Evolutionary conservation across 2,797 vertebrate genomes (phyloP).

Genomic region (Enteromius viviparus): DNA sequence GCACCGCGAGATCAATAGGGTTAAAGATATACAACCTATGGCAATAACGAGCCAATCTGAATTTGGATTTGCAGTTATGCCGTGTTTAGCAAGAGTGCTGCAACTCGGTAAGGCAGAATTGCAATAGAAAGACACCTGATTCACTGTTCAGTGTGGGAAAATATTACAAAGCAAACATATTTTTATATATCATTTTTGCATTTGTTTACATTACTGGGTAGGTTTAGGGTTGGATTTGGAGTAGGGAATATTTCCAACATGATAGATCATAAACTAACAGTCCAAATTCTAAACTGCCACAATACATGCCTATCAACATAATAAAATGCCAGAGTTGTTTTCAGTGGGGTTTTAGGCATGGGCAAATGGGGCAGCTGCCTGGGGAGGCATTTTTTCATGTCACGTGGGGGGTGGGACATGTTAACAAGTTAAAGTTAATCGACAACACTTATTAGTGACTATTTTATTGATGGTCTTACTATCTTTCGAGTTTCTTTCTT

Average conservation of each 20-base stretch:
- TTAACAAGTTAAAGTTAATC: neutral
- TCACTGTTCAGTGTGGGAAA: neutral
- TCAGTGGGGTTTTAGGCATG: too few relatives aligned
- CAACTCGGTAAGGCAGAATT: neutral
- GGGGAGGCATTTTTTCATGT: too few relatives aligned
- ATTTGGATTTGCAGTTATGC: conserved; percentile 65
- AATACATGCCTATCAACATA: too few relatives aligned
- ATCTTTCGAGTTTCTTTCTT: neutral
- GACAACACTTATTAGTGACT: neutral
- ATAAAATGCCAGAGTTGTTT: too few relatives aligned
- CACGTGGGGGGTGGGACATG: too few relatives aligned
- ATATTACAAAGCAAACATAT: neutral
- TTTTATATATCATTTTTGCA: too few relatives aligned
- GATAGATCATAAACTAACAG: too few relatives aligned
- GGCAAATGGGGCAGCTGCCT: too few relatives aligned
- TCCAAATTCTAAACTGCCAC: too few relatives aligned
- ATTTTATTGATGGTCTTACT: neutral
- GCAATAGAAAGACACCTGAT: neutral
- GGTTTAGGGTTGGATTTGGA: too few relatives aligned
- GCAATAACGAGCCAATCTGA: conserved; percentile 70
- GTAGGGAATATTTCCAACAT: too few relatives aligned
- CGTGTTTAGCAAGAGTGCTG: conserved; percentile 15
- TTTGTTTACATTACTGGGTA: too few relatives aligned
- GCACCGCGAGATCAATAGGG: conserved; percentile 72
- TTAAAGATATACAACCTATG: conserved; percentile 68